Evolutionary conservation across 2,113 vertebrate genomes (phyloP).

Genomic region (Tautogolabrus adspersus): DNA sequence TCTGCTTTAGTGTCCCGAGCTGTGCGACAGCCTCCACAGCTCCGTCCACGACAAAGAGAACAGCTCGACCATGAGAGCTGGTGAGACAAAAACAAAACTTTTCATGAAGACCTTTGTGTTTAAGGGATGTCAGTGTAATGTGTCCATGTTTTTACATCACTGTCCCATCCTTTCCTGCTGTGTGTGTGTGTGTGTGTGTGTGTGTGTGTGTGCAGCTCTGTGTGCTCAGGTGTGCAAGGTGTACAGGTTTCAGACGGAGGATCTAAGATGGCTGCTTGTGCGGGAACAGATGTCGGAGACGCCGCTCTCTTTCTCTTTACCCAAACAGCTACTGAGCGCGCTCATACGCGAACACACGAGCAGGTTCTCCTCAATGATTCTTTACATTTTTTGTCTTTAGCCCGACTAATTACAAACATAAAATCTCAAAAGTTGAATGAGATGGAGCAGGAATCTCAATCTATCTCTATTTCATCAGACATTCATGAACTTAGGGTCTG

Average conservation of each 20-base stretch:
- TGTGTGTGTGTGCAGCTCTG: constrained; percentile 48
- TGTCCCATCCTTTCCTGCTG: too few relatives aligned
- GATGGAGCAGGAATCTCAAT: too few relatives aligned
- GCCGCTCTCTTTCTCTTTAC: constrained; percentile 70
- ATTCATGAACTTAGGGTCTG: too few relatives aligned
- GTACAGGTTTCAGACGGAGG: constrained; percentile 71
- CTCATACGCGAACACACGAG: constrained; percentile 51
- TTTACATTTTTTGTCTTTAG: too few relatives aligned
- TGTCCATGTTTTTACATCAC: background rate
- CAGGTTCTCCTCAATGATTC: constrained; percentile 61
- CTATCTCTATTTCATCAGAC: too few relatives aligned
- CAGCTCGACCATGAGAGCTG: constrained; percentile 70
- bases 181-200: constrained; percentile 26
- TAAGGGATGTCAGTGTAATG: too few relatives aligned
- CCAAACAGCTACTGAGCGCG: constrained; percentile 65
- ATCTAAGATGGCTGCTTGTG: constrained; percentile 72
- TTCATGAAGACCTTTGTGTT: too few relatives aligned
- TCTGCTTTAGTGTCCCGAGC: constrained; percentile 28
- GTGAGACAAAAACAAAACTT: constrained; percentile 35
- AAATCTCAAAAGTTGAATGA: too few relatives aligned
- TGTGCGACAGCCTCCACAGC: constrained; percentile 64
- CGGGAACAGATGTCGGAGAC: constrained; percentile 75
- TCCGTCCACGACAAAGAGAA: constrained; percentile 65
- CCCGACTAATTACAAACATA: too few relatives aligned
- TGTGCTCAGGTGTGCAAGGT: constrained; percentile 63